These are phyloP conservation scores for Chalcosyrphus nemorum DNA, from an alignment of 2,888 invertebrate species.

Conservation along the genomic window DNA sequence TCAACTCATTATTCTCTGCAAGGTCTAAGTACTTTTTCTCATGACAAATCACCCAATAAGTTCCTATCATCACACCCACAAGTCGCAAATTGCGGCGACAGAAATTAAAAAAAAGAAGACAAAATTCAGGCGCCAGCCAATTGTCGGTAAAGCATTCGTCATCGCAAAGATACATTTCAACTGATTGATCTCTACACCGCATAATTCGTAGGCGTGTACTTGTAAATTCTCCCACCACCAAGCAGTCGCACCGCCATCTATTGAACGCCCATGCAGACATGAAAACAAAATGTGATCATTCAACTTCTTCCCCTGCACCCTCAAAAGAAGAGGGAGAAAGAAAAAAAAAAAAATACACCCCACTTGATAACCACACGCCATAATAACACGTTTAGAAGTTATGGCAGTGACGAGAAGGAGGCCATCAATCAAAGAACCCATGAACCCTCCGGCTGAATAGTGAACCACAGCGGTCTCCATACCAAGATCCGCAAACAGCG, in stretches of 20 bases:
- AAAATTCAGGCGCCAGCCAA: slow-evolving; percentile 35
- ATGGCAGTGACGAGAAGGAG: slow-evolving; percentile 73
- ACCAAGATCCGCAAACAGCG: slow-evolving; percentile 25
- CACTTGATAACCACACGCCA: slow-evolving; percentile 32
- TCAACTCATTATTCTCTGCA: too few species aligned
- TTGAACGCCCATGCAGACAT: slow-evolving; percentile 48
- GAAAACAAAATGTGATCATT: slow-evolving; percentile 14
- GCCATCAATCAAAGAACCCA: slow-evolving; percentile 66
- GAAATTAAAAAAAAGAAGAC: too few species aligned
- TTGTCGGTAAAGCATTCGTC: slow-evolving; percentile 49
- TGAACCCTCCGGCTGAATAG: slow-evolving; percentile 52
- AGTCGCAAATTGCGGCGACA: background rate
- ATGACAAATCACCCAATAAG: background rate
- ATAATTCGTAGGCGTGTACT: slow-evolving; percentile 62
- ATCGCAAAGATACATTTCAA: slow-evolving; percentile 20
- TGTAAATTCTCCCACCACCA: slow-evolving; percentile 54
- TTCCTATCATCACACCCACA: too few species aligned
- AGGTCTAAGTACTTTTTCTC: too few species aligned
- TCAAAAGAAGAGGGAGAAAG: too few species aligned
- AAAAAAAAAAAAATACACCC: background rate
- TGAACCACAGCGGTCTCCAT: slow-evolving; percentile 1
- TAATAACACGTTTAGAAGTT: slow-evolving; percentile 68
- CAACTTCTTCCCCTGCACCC: slow-evolving; percentile 9
- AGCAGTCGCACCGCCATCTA: slow-evolving; percentile 39
- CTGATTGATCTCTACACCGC: slow-evolving; percentile 54